Percentiles rank a stretch among this genome's conserved stretches.
Conservation (phyloP, 2,113 vertebrate species). For the Syrmaticus mikado region DNA sequence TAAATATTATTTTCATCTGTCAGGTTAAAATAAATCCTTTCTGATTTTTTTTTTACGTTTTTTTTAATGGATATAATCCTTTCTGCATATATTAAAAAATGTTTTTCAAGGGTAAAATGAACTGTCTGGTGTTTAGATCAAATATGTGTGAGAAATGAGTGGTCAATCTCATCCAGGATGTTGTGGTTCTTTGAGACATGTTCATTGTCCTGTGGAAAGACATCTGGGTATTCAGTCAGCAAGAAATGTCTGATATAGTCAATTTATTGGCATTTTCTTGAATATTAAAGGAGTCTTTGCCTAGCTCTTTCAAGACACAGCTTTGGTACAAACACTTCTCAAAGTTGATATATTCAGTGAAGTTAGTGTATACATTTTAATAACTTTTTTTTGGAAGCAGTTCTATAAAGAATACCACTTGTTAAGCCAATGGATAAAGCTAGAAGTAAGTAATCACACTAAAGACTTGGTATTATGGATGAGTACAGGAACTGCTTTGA, state of each 20-base stretch:
- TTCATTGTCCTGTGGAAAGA: conserved; percentile 7
- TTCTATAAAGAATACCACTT: background rate
- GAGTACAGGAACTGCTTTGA: background rate
- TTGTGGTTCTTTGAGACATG: background rate
- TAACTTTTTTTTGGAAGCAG: background rate
- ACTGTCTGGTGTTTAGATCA: conserved; percentile 19
- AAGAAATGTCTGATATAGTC: background rate
- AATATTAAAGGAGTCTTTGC: background rate
- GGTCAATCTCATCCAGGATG: conserved; percentile 23
- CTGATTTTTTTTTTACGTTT: background rate
- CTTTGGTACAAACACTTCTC: background rate
- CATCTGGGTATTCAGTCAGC: background rate
- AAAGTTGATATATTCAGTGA: background rate
- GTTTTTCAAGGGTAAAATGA: background rate
- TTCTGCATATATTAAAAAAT: background rate
- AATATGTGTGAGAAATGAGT: conserved; percentile 26
- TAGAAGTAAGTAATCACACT: background rate
- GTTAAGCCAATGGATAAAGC: background rate
- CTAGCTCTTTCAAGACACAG: background rate
- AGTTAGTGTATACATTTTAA: background rate
- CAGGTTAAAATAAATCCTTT: background rate
- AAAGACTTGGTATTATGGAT: background rate
- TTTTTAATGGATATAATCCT: background rate
- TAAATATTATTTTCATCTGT: background rate
- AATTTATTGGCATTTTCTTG: background rate